A percentile compares a stretch with the other conserved stretches of the same genome.
Evolutionary conservation across 2,113 vertebrate genomes (phyloP).

Genomic region (Antechinus stuartii): DNA sequence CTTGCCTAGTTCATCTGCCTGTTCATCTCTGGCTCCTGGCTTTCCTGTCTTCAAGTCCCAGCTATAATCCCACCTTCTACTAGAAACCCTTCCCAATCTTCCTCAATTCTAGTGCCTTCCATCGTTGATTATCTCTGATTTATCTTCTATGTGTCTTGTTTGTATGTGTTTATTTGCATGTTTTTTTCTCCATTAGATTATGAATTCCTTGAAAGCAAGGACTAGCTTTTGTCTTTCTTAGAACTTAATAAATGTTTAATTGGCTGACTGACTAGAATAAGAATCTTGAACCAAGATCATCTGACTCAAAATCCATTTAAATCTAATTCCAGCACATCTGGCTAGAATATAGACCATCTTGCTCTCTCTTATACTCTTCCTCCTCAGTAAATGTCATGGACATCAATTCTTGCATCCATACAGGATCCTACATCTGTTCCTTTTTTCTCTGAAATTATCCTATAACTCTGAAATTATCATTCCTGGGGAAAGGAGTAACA

Average conservation of each 20-base stretch:
- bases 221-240: background rate
- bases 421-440: background rate
- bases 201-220: background rate
- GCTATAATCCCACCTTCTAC: background rate
- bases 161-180: background rate
- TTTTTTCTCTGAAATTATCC: background rate
- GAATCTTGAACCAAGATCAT: background rate
- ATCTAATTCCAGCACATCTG: background rate
- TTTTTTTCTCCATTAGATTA: background rate
- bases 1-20: background rate
- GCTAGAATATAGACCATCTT: background rate
- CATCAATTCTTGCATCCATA: background rate
- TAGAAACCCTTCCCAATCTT: background rate
- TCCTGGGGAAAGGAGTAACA: background rate
- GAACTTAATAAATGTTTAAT: background rate
- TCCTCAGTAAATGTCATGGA: background rate
- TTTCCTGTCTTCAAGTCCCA: background rate
- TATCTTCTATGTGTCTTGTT: background rate
- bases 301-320: background rate
- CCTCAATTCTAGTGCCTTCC: background rate
- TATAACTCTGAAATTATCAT: background rate
- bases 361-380: accelerated
- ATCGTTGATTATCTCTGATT: background rate
- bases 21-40: background rate
- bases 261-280: background rate